phyloP scores from a whole-genome alignment of 1,140 invertebrate genomes.

The Hetaerina americana region DNA sequence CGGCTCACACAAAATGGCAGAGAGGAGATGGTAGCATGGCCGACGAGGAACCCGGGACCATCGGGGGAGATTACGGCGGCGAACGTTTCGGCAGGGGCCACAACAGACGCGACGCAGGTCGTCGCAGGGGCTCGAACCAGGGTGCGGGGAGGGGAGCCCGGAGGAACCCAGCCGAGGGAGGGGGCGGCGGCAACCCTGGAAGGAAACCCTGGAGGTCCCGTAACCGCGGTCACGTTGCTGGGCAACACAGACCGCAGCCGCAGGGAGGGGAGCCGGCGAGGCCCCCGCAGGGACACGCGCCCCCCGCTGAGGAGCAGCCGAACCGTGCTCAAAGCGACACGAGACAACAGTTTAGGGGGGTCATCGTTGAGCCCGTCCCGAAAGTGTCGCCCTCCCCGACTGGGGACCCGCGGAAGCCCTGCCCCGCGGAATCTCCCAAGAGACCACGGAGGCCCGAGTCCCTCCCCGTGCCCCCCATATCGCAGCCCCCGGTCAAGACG shows the following conservation, averaged over 20 bases:
- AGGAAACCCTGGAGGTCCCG: not conserved
- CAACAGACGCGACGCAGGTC: not conserved
- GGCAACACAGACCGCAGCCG: not conserved
- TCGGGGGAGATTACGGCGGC: not conserved
- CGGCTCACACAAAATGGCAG: not conserved
- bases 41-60: not conserved
- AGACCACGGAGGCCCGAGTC: constrained; percentile 31
- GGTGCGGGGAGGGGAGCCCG: not conserved
- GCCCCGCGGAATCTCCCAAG: constrained; percentile 5
- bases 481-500: constrained; percentile 38
- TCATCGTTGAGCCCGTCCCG: not conserved
- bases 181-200: not conserved
- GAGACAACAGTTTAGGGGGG: no score
- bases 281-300: not conserved
- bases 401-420: not conserved
- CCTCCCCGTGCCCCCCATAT: constrained; percentile 33
- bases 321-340: not conserved
- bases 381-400: not conserved
- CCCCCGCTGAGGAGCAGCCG: not conserved
- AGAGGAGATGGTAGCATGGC: not conserved
- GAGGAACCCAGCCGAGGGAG: not conserved
- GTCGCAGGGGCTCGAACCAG: not conserved
- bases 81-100: not conserved
- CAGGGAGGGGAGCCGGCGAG: not conserved
- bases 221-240: not conserved